Conservation (phyloP, 2,797 vertebrate species). For the Enteromius treurensis region DNA sequence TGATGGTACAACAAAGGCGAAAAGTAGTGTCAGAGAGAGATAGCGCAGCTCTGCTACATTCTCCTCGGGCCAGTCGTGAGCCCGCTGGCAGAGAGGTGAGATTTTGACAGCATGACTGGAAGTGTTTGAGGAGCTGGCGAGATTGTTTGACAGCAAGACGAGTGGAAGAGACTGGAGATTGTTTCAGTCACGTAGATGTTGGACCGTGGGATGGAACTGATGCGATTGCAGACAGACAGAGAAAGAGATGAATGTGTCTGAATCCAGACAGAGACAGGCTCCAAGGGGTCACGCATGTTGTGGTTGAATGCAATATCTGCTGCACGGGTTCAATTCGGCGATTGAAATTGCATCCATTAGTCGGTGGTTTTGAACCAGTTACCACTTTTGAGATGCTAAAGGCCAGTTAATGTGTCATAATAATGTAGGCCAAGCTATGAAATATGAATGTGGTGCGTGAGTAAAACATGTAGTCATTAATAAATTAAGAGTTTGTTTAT, state of each 20-base stretch:
- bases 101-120: constrained; percentile 74
- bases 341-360: constrained; percentile 32
- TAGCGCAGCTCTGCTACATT: constrained; percentile 76
- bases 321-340: neutral
- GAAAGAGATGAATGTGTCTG: constrained; percentile 23
- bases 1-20: constrained; percentile 54
- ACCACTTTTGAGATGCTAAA: constrained; percentile 17
- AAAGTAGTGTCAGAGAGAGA: constrained; percentile 63
- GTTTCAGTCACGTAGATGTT: constrained; percentile 26
- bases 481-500: constrained; percentile 39
- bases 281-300: constrained; percentile 5
- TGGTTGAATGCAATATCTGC: constrained; percentile 6
- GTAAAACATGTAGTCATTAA: constrained; percentile 42
- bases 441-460: constrained; percentile 23
- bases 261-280: neutral
- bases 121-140: constrained; percentile 57
- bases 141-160: constrained; percentile 55
- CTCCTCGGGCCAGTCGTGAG: constrained; percentile 66
- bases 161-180: constrained; percentile 43
- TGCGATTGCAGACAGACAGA: constrained; percentile 8
- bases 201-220: constrained; percentile 8
- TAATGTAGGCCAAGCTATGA: constrained; percentile 34
- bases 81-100: constrained; percentile 78
- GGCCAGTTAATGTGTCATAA: constrained; percentile 29
- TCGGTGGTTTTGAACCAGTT: constrained; percentile 16